These are phyloP conservation scores for Pammene aurita DNA, from an alignment of 2,888 invertebrate genomes.

Conservation along the genomic window DNA sequence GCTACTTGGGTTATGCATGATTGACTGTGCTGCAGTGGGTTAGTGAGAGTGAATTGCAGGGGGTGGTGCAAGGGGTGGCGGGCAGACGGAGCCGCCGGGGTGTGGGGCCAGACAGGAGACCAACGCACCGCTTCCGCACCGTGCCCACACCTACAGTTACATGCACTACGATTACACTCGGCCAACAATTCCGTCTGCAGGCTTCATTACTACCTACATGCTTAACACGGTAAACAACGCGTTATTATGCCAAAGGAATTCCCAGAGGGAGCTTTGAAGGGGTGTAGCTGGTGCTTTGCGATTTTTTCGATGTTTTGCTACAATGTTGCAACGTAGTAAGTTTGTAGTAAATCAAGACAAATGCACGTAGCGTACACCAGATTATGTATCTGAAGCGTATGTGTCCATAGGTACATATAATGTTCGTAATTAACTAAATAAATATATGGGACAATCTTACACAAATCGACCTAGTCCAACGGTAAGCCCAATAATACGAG, in stretches of 20 bases:
- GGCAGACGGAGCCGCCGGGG: constrained; percentile 72
- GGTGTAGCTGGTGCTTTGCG: not conserved
- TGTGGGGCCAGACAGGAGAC: constrained; percentile 81
- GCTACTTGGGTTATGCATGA: constrained; percentile 77
- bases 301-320: not conserved
- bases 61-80: constrained; percentile 53
- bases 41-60: constrained; percentile 83
- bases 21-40: constrained; percentile 81
- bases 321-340: not conserved
- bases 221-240: constrained; percentile 37
- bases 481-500: too few relatives aligned
- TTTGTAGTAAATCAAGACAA: not conserved
- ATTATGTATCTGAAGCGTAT: too few relatives aligned
- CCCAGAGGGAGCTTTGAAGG: constrained; percentile 7
- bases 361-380: too few relatives aligned
- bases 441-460: too few relatives aligned
- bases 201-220: constrained; percentile 41
- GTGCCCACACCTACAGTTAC: constrained; percentile 58
- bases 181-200: constrained; percentile 52
- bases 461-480: too few relatives aligned
- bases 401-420: too few relatives aligned
- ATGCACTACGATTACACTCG: constrained; percentile 60
- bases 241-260: constrained; percentile 32
- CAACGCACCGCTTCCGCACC: constrained; percentile 77
- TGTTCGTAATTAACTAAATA: too few relatives aligned